Evolutionary conservation across 2,888 invertebrate genomes (phyloP), one percentile per base, ranked within the genome.

Genomic region (Sisyra terminalis): DNA sequence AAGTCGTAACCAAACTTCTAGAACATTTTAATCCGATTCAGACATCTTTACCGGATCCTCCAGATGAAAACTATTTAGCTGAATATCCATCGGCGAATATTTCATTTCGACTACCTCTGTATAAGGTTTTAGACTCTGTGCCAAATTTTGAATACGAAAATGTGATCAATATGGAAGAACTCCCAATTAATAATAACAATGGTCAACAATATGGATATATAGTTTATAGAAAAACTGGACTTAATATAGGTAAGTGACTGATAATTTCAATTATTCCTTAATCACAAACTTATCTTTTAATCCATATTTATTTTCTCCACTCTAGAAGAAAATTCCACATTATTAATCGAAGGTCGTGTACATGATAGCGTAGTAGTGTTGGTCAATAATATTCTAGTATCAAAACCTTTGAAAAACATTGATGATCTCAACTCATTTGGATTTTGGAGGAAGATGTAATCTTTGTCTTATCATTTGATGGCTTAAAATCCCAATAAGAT

Each of bases 121-220:
- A 24, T 24, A 24, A 24, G 24, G 7, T 24, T 24, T 24, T 24
- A 24, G 24, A 24, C 7, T 24, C 24, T 5, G 24, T 24, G 7
- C 24, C 24, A 5, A 24, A 24, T 5, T 24, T 24, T 24, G 5
- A 24, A 24, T 24, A 39, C 14, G 35, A 40, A 11, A 46, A 49
- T 29, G 29, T 53, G 2, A 10, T 53, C 24, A 41, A 57, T 0
- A 59, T 60, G 61, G 63, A 64, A 48, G 32, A 50, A 10, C 45
- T 64, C 7, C 51, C 53, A 11, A 57, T 61, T 8, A 62, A 63
- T 55, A 53, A 57, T 40, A 50, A 61, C 48, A 61, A 58, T 32
- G 73, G 72, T 1, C 74, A 74, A 55, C 64, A 64, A 44, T 70
- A 65, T 47, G 74, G 74, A 0, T 73, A 70, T 49, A 59, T 69